Percentiles rank a stretch among this genome's conserved stretches.
phyloP scores from a whole-genome alignment of 2,888 invertebrate genomes.

The Serrognathus titanus region DNA sequence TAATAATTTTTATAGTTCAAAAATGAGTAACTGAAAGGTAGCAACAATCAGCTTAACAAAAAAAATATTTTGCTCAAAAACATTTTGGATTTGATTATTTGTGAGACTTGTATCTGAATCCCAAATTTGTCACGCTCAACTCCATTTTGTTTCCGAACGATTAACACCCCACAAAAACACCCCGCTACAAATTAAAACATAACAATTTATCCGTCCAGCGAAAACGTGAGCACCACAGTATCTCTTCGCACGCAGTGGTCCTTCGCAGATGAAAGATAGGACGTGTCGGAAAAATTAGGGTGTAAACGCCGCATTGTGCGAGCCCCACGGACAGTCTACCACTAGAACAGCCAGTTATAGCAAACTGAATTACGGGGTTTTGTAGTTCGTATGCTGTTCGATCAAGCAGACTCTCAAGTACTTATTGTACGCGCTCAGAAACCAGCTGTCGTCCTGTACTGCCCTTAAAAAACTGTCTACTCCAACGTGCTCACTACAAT shows the following conservation, averaged over 20 bases:
- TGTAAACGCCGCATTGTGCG: slow-evolving; percentile 14
- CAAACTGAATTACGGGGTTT: slow-evolving; percentile 28
- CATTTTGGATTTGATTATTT: neutral
- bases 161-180: slow-evolving; percentile 19
- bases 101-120: no score
- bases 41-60: neutral
- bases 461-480: slow-evolving; percentile 11
- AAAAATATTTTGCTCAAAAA: neutral
- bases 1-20: neutral
- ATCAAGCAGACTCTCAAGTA: slow-evolving; percentile 32
- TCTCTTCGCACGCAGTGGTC: neutral
- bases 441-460: slow-evolving; percentile 28
- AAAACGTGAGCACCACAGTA: neutral
- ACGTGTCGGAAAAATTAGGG: slow-evolving; percentile 22
- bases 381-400: slow-evolving; percentile 25
- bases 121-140: neutral
- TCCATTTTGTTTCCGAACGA: slow-evolving; percentile 24
- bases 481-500: no score
- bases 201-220: slow-evolving; percentile 15
- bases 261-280: slow-evolving; percentile 21
- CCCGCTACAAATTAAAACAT: slow-evolving; percentile 24
- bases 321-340: slow-evolving; percentile 20
- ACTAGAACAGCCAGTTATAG: slow-evolving; percentile 28
- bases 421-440: slow-evolving; percentile 26
- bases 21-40: neutral